These are phyloP conservation scores for Sardina pilchardus DNA, from an alignment of 2,113 vertebrate genomes.

Conservation along the genomic window DNA sequence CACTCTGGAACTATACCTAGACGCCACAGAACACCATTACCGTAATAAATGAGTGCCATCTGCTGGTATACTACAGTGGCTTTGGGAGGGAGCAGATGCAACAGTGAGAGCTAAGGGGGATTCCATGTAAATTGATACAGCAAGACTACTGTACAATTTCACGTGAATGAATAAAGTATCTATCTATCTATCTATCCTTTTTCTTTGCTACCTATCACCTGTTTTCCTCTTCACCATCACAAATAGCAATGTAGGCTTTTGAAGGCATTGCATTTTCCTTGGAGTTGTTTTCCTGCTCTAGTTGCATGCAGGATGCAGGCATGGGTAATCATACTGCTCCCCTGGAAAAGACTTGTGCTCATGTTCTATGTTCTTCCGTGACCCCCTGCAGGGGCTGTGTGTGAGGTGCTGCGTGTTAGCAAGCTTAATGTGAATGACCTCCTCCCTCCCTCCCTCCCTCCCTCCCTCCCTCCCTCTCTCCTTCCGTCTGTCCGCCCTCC, in stretches of 20 bases:
- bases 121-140: no score
- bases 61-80: conserved; percentile 35
- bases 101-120: neutral
- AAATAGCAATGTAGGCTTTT: neutral
- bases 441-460: neutral
- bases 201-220: neutral
- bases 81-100: neutral
- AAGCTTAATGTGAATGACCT: conserved; percentile 7
- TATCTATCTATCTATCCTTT: neutral
- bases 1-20: neutral
- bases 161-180: no score
- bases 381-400: conserved; percentile 12
- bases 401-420: neutral
- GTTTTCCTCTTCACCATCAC: neutral
- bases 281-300: no score
- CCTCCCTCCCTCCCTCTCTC: no score
- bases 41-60: conserved; percentile 51
- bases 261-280: neutral
- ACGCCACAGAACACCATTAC: neutral
- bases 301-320: no score
- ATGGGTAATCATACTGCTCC: neutral
- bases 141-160: no score
- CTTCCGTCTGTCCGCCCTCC: conserved; percentile 7
- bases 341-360: neutral
- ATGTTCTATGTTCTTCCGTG: neutral